A percentile compares a stretch with the other conserved stretches of the same genome.
Evolutionary conservation across 2,888 invertebrate genomes (phyloP).

Genomic region (Troides oblongomaculatus): DNA sequence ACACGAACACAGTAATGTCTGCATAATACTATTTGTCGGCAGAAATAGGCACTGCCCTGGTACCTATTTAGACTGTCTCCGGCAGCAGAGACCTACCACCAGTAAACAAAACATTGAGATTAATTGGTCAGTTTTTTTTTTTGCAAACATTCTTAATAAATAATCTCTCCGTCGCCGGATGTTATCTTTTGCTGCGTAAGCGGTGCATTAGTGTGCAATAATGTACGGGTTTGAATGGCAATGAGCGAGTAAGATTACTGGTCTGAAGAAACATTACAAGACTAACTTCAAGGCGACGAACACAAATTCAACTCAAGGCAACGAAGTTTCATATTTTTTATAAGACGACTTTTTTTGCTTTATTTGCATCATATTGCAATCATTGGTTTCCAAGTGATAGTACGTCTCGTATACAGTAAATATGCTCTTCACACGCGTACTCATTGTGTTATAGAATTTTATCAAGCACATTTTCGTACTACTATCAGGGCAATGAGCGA

Average conservation of each 20-base stretch:
- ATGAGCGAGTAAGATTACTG: not conserved
- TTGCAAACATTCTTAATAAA: too few species aligned
- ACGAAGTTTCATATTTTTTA: not conserved
- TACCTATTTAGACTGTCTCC: too few species aligned
- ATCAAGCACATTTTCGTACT: constrained; percentile 15
- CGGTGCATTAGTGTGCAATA: not conserved
- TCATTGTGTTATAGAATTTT: constrained; percentile 4
- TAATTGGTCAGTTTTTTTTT: too few species aligned
- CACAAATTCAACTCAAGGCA: not conserved
- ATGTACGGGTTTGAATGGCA: not conserved
- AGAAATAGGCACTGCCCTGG: too few species aligned
- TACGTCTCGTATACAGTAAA: not conserved
- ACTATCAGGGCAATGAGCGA: constrained; percentile 25
- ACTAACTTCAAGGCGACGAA: not conserved
- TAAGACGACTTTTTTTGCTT: not conserved
- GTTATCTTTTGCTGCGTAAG: too few species aligned
- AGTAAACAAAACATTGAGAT: too few species aligned
- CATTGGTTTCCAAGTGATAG: not conserved
- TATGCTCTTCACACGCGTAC: constrained; percentile 22
- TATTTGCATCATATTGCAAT: not conserved
- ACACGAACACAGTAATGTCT: too few species aligned
- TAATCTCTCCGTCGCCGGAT: too few species aligned
- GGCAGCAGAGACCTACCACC: too few species aligned
- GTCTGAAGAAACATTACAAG: not conserved
- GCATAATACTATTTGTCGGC: too few species aligned